Conservation (phyloP, 2,888 invertebrate species). For the Papilio protenor region DNA sequence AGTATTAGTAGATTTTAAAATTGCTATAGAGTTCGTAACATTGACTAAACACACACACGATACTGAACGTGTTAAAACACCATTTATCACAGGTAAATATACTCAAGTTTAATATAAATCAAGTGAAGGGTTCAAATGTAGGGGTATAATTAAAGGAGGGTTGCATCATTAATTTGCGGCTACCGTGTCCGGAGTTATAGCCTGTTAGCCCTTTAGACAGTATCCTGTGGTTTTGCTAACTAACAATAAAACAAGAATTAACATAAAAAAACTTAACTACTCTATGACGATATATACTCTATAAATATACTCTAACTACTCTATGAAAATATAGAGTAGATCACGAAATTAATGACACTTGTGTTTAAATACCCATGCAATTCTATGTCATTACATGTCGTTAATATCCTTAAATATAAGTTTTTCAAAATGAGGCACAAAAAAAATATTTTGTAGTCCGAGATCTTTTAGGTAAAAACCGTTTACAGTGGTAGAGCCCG, state of each 20-base stretch:
- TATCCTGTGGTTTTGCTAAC: not conserved
- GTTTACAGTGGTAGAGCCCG: too few relatives aligned
- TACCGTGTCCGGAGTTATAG: constrained; percentile 14
- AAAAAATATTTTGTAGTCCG: too few relatives aligned
- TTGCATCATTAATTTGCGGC: constrained; percentile 22
- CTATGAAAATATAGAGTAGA: too few relatives aligned
- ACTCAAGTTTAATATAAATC: not conserved
- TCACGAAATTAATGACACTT: too few relatives aligned
- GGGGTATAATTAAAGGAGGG: constrained; percentile 15
- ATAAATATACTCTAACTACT: too few relatives aligned
- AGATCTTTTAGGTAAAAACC: too few relatives aligned
- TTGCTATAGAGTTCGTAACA: not conserved
- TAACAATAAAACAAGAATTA: not conserved
- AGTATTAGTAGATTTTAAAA: not conserved
- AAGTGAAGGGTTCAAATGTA: constrained; percentile 6
- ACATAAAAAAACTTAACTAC: not conserved
- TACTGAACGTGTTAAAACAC: not conserved
- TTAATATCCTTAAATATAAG: too few relatives aligned
- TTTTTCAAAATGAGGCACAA: too few relatives aligned
- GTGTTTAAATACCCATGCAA: too few relatives aligned
- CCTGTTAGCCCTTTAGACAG: constrained; percentile 2
- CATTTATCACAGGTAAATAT: constrained; percentile 12
- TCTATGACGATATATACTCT: not conserved
- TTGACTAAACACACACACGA: not conserved
- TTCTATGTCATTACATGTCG: too few relatives aligned